Base-by-base conservation (phyloP, 1,140 invertebrate species). In the Teleopsis dalmanni region DNA sequence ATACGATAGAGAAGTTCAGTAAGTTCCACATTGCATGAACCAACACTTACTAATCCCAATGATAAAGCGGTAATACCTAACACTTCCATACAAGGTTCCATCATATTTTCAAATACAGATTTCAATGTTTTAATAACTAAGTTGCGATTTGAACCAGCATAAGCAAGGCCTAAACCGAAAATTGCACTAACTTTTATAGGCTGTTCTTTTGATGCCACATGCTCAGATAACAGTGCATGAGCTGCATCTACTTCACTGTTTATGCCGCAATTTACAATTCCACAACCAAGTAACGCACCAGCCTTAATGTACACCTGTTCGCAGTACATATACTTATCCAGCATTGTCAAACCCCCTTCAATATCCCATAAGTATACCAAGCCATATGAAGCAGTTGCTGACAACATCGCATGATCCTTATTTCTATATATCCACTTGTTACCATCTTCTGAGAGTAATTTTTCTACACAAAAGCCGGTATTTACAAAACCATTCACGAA, bases 401-500 rank as follows among this genome's bases (percentile, higher is more conserved):
- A 96, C 4, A 99, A 72, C 93, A 98, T 98, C 35, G 89, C 95
- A 72, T 98, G 94, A 70, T 99, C 96, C 74, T 98, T 99, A 71
- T 99, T 98, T 67, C 99, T 99, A 64, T 96, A 96, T 57, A 99
- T 78, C 95, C 95, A 99, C 63, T 96, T 97, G 59, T 94, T 95
- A 3, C 93, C 93, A 72, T 98, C 94, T 59, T 98, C 95, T 53
- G 92, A 89, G 10, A 97, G 80, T 1, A 99, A 77, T 72, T 99
- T 99, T 65, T 99, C 97, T 25, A 92, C 83, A 1, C 96, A 95
- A 75, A 99, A 99, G 2, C 88, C 97, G 38, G 94, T 93, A 72
- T 99, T 99, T 0, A 99, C 95, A 71, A 99, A 98, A 9, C 95
- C 96, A 76, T 99, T 99, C 0, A 99, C 97, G 73, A 99, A 98